phyloP scores from a whole-genome alignment of 2,113 vertebrate species.

The Climacteris rufus region DNA sequence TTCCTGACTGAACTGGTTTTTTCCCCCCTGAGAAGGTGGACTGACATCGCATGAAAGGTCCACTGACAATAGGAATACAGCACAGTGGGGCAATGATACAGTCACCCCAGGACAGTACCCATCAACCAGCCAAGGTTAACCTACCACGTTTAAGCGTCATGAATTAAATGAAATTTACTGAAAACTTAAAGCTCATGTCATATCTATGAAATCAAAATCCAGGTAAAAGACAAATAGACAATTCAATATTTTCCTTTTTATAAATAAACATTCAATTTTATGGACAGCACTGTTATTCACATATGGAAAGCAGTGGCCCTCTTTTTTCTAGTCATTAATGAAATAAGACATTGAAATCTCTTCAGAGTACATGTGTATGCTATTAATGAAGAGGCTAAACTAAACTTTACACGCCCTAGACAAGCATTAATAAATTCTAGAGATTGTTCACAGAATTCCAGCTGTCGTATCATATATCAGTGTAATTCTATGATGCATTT shows the following conservation, averaged over 20 bases:
- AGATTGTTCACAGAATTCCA: background rate
- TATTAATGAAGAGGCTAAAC: background rate
- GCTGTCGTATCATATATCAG: background rate
- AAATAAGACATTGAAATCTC: slow-evolving; percentile 14
- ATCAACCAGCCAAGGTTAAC: background rate
- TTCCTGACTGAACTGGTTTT: background rate
- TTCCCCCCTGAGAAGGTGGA: background rate
- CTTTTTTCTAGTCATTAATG: background rate
- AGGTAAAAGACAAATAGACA: background rate
- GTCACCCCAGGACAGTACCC: too few species aligned
- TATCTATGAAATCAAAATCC: background rate
- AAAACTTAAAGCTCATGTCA: background rate
- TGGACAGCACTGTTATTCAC: background rate
- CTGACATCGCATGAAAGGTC: rapidly evolving
- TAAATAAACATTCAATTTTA: background rate
- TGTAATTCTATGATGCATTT: background rate
- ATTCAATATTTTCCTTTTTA: background rate
- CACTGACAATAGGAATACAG: too few species aligned
- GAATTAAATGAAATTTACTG: background rate
- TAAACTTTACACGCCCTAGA: background rate
- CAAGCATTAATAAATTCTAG: background rate
- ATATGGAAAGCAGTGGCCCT: background rate
- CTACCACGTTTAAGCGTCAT: background rate
- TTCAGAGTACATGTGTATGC: background rate
- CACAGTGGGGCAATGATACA: too few species aligned